Conservation (phyloP, 2,113 vertebrate species). For the Misgurnus mizolepis region DNA sequence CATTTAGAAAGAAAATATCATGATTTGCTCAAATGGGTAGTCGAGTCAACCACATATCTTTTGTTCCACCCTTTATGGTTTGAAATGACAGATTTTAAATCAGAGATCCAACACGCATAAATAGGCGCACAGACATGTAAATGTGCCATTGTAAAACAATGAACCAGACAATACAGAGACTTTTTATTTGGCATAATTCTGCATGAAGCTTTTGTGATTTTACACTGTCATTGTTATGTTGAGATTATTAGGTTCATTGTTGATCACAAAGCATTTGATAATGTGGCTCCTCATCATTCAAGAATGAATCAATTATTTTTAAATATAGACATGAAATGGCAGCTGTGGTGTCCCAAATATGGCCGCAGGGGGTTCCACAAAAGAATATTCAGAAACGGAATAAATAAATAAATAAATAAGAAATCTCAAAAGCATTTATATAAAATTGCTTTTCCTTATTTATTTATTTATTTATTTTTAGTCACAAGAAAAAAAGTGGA, state of each 20-base stretch:
- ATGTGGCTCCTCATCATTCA: conserved; percentile 43
- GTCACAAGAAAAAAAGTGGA: conserved; percentile 54
- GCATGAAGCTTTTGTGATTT: conserved; percentile 33
- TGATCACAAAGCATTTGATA: conserved; percentile 49
- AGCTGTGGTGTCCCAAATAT: conserved; percentile 45
- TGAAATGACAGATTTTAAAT: background rate
- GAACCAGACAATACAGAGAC: background rate
- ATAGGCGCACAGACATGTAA: conserved; percentile 14
- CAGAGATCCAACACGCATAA: background rate
- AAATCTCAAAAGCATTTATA: conserved; percentile 58
- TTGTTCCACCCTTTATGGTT: conserved; percentile 18
- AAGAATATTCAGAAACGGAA: conserved; percentile 47
- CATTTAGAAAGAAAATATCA: conserved; percentile 77
- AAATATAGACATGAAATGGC: conserved; percentile 43
- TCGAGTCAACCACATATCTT: conserved; percentile 61
- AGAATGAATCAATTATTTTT: conserved; percentile 42
- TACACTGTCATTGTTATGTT: conserved; percentile 36
- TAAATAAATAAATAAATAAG: conserved; percentile 29
- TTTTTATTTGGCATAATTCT: conserved; percentile 41
- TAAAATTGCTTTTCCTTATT: conserved; percentile 58
- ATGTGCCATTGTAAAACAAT: conserved; percentile 34
- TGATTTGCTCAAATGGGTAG: conserved; percentile 65
- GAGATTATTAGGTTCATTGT: conserved; percentile 54
- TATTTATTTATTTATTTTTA: conserved; percentile 60
- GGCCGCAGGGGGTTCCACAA: conserved; percentile 43